phyloP scores from a whole-genome alignment of 2,888 invertebrate genomes.

The Xanthostigma xanthostigma region DNA sequence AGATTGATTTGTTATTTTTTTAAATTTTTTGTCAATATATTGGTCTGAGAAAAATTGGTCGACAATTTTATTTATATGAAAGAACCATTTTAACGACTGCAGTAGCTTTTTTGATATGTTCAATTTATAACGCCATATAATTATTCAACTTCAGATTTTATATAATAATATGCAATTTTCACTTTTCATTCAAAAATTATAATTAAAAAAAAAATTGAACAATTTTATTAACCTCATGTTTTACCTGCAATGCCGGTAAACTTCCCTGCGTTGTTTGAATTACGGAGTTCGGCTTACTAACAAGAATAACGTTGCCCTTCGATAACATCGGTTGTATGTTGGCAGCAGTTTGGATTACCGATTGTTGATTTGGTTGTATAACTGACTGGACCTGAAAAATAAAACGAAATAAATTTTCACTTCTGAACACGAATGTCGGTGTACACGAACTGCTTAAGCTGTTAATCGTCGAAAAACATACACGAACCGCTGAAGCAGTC shows the following conservation, averaged over 20 bases:
- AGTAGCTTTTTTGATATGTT: no score
- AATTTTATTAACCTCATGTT: conserved; percentile 9
- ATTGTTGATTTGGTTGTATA: conserved; percentile 90
- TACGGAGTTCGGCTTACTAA: conserved; percentile 81
- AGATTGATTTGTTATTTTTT: no score
- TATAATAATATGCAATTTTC: neutral
- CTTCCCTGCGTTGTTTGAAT: conserved; percentile 84
- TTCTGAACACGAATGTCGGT: neutral
- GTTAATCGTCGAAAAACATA: no score
- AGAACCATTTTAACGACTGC: no score
- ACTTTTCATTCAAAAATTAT: neutral
- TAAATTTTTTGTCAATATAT: no score
- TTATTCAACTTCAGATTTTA: neutral
- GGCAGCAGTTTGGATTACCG: conserved; percentile 86
- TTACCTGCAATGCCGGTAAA: conserved; percentile 73
- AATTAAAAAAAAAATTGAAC: neutral
- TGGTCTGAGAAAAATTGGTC: no score
- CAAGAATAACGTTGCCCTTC: conserved; percentile 79
- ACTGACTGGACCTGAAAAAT: conserved; percentile 78
- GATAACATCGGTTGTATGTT: conserved; percentile 70
- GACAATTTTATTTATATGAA: no score
- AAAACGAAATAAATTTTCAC: conserved; percentile 8
- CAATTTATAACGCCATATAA: no score
- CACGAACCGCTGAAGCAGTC: no score
- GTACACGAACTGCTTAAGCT: neutral